phyloP scores from a whole-genome alignment of 2,888 invertebrate species.

The Cephonodes hylas region DNA sequence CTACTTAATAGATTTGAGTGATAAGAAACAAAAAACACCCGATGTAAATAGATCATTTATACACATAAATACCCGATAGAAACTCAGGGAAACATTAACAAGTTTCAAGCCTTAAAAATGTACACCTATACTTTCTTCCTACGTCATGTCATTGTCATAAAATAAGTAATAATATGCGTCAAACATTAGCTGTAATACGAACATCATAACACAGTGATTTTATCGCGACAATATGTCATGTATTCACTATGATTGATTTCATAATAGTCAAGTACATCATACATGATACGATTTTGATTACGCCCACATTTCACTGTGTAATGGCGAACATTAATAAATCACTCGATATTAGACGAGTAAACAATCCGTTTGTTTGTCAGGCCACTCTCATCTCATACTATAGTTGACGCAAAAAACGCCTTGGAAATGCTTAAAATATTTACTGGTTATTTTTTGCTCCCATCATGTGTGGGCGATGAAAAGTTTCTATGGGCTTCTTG shows the following conservation, averaged over 20 bases:
- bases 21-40: too few species aligned
- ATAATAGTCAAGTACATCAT: conserved; percentile 22
- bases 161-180: not conserved
- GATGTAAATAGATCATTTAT: too few species aligned
- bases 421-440: conserved; percentile 54
- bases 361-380: conserved; percentile 68
- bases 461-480: conserved; percentile 39
- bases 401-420: conserved; percentile 42
- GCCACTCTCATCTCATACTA: conserved; percentile 44
- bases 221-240: conserved; percentile 8
- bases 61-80: not conserved
- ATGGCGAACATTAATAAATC: conserved; percentile 55
- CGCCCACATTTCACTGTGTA: conserved; percentile 13
- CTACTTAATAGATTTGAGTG: too few species aligned
- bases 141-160: not conserved
- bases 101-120: too few species aligned
- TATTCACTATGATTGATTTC: conserved; percentile 28
- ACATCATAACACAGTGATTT: conserved; percentile 2
- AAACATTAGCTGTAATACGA: not conserved
- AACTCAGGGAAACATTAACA: not conserved
- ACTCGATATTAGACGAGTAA: conserved; percentile 55
- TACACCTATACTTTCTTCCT: too few species aligned
- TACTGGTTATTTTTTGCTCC: conserved; percentile 50
- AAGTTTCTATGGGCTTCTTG: conserved; percentile 52
- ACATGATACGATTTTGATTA: conserved; percentile 17